Percentiles rank a stretch among this genome's conserved stretches.
Evolutionary conservation across 2,113 vertebrate species (phyloP).

Genomic region (Sminthopsis crassicaudata): DNA sequence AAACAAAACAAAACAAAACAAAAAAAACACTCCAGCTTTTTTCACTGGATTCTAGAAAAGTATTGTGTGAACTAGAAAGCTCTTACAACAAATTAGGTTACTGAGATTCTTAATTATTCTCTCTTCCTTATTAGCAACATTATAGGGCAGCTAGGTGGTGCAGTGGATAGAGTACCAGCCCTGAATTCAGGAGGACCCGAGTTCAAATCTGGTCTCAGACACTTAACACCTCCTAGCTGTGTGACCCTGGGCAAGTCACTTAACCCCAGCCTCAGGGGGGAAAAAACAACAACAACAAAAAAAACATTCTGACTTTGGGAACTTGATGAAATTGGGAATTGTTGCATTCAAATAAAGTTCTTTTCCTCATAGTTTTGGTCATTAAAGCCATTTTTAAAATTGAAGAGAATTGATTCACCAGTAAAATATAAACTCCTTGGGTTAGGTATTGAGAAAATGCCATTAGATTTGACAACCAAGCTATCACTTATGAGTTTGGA

Average conservation of each 20-base stretch:
- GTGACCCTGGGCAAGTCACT: no score
- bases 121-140: not conserved
- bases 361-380: not conserved
- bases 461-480: not conserved
- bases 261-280: no score
- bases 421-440: not conserved
- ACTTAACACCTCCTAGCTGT: no score
- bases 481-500: not conserved
- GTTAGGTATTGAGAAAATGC: not conserved
- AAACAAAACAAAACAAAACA: no score
- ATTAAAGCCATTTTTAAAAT: not conserved
- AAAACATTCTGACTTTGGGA: not conserved
- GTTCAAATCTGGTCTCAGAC: no score
- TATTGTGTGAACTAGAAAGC: not conserved
- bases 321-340: not conserved
- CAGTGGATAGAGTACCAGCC: no score
- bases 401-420: not conserved
- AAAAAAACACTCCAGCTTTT: not conserved
- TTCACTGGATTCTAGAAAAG: not conserved
- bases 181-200: no score
- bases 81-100: not conserved
- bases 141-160: no score
- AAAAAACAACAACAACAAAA: no score
- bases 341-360: not conserved
- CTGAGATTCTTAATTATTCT: not conserved